Evolutionary conservation across 53 echinoderm and acorn worm genomes (phyloP).

Genomic region (Zoroaster sp.): DNA sequence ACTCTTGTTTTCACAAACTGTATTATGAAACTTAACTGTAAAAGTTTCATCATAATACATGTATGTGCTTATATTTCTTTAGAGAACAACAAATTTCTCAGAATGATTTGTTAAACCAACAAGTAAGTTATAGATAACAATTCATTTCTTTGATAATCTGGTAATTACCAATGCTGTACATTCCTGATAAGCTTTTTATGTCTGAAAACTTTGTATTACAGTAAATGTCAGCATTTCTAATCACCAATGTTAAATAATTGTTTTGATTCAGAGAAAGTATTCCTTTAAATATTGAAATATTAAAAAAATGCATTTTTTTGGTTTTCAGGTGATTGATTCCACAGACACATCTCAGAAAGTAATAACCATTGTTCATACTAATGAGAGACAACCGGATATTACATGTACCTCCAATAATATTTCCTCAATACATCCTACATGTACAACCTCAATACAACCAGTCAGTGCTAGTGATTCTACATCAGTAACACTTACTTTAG

Average conservation of each 20-base stretch:
- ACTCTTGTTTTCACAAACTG: no score
- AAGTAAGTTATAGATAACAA: neutral
- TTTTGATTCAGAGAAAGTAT: neutral
- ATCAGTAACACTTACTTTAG: neutral
- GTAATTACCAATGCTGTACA: neutral
- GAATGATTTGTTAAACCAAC: no score
- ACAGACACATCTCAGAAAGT: conserved; percentile 13
- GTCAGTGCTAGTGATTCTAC: neutral
- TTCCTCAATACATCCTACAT: neutral
- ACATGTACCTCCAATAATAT: neutral
- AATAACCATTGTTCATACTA: conserved; percentile 14
- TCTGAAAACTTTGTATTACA: neutral
- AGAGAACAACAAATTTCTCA: no score
- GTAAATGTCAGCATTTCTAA: neutral
- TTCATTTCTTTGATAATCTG: no score
- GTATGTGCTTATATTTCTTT: no score
- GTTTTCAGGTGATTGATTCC: conserved; percentile 4
- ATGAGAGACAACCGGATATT: neutral
- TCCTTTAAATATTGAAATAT: neutral
- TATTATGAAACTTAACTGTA: no score
- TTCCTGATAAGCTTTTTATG: neutral
- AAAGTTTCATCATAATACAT: no score
- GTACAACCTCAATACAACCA: no score
- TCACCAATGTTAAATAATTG: neutral
- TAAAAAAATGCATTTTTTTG: neutral